A percentile compares a stretch with the other conserved stretches of the same genome.
These are phyloP conservation scores for Scatophagus argus DNA, from an alignment of 2,113 vertebrate species.

Conservation along the genomic window DNA sequence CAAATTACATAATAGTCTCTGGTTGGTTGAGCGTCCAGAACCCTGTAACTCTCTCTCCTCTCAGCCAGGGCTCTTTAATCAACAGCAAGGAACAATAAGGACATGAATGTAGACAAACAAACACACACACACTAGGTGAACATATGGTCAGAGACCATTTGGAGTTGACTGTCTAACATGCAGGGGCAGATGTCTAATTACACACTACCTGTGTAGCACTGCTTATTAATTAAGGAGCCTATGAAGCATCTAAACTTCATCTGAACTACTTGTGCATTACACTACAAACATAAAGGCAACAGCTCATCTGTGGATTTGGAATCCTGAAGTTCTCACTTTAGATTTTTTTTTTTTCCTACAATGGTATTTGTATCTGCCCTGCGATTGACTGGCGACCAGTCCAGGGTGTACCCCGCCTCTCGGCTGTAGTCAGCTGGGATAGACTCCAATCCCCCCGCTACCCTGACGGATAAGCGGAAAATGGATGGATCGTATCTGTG, in stretches of 20 bases:
- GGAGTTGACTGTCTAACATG: constrained; percentile 27
- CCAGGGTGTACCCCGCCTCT: too few relatives aligned
- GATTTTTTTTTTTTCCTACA: background rate
- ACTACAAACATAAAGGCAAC: background rate
- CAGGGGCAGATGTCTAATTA: constrained; percentile 35
- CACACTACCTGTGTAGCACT: background rate
- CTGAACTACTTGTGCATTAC: constrained; percentile 18
- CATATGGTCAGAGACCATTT: constrained; percentile 32
- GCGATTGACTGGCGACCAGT: too few relatives aligned
- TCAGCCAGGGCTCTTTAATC: too few relatives aligned
- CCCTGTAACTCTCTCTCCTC: too few relatives aligned
- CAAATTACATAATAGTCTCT: too few relatives aligned
- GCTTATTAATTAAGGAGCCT: constrained; percentile 19
- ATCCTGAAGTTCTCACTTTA: background rate
- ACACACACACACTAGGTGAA: background rate
- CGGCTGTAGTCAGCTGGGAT: too few relatives aligned
- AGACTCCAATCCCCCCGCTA: too few relatives aligned
- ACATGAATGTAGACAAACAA: background rate
- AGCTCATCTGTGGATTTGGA: background rate
- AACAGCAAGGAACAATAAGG: background rate
- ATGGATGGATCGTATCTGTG: too few relatives aligned
- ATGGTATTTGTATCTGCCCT: background rate
- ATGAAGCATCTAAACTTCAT: constrained; percentile 25
- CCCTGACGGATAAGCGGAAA: too few relatives aligned
- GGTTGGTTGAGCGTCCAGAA: too few relatives aligned